Conservation (phyloP, 2,797 vertebrate species). For the Pristis pectinata region DNA sequence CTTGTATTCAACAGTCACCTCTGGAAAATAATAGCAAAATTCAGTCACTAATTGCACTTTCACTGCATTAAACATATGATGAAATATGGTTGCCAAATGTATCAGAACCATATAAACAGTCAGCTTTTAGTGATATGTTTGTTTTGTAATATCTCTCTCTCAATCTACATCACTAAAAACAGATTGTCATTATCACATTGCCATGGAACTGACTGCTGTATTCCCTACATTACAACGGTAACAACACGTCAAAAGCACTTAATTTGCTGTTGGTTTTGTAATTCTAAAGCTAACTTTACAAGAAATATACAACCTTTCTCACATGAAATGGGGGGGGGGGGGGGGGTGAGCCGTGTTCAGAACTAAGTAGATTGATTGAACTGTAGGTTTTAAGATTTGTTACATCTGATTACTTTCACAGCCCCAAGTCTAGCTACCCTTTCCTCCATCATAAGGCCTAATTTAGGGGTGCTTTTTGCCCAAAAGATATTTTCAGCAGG, state of each 20-base stretch:
- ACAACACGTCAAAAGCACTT: too few relatives aligned
- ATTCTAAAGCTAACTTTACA: neutral
- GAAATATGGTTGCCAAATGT: neutral
- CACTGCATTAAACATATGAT: neutral
- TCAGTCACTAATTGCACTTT: neutral
- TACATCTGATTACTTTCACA: neutral
- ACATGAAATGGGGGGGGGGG: neutral
- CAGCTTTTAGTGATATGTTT: neutral
- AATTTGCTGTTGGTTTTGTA: neutral
- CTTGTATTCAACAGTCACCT: slow-evolving; percentile 67
- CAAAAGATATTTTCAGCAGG: neutral
- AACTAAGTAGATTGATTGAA: neutral
- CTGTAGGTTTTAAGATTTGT: neutral
- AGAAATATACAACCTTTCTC: neutral
- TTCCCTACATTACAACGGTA: too few relatives aligned
- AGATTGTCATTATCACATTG: too few relatives aligned
- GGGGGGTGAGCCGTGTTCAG: neutral
- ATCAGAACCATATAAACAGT: neutral
- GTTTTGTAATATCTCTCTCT: too few relatives aligned
- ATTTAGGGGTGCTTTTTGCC: neutral
- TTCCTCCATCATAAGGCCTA: neutral
- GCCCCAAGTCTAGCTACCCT: neutral
- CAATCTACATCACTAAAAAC: too few relatives aligned
- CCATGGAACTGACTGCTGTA: too few relatives aligned
- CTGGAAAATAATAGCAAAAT: slow-evolving; percentile 47